These are phyloP conservation scores for Hoplodrina ambigua DNA, from an alignment of 2,888 invertebrate genomes.

Conservation along the genomic window DNA sequence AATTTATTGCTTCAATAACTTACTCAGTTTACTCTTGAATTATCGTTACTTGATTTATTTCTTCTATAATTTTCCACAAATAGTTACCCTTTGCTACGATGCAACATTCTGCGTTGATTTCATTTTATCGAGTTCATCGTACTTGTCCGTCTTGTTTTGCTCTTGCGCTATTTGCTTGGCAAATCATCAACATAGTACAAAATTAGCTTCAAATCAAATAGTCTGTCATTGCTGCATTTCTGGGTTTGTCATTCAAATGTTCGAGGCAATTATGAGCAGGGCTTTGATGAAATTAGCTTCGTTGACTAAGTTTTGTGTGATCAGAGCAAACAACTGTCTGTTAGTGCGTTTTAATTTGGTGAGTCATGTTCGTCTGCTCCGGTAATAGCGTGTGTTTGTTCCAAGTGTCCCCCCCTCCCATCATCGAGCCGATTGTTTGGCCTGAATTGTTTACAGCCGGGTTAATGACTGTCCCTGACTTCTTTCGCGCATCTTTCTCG, in stretches of 20 bases:
- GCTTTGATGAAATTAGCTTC: constrained; percentile 46
- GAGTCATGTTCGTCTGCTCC: constrained; percentile 77
- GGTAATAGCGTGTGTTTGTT: constrained; percentile 74
- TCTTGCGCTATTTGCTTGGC: constrained; percentile 71
- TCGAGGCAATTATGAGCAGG: constrained; percentile 32
- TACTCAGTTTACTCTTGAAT: constrained; percentile 64
- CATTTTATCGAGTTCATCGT: constrained; percentile 70
- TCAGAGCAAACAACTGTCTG: constrained; percentile 53
- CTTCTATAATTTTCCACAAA: constrained; percentile 64
- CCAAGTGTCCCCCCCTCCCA: constrained; percentile 74
- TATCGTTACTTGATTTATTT: constrained; percentile 68
- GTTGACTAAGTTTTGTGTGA: constrained; percentile 47
- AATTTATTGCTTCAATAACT: constrained; percentile 72
- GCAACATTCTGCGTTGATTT: constrained; percentile 46
- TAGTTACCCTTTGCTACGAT: constrained; percentile 60
- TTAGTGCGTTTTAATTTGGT: constrained; percentile 67
- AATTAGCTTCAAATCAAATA: constrained; percentile 68
- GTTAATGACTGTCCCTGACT: constrained; percentile 86
- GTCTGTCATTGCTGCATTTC: constrained; percentile 58
- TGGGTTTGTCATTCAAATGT: constrained; percentile 44
- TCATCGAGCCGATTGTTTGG: constrained; percentile 78
- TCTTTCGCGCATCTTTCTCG: constrained; percentile 70
- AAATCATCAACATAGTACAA: constrained; percentile 71
- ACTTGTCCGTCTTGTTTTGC: constrained; percentile 68
- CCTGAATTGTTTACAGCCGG: constrained; percentile 82